Base-by-base conservation (phyloP, 2,888 invertebrate species). In the Yponomeuta malinellus region DNA sequence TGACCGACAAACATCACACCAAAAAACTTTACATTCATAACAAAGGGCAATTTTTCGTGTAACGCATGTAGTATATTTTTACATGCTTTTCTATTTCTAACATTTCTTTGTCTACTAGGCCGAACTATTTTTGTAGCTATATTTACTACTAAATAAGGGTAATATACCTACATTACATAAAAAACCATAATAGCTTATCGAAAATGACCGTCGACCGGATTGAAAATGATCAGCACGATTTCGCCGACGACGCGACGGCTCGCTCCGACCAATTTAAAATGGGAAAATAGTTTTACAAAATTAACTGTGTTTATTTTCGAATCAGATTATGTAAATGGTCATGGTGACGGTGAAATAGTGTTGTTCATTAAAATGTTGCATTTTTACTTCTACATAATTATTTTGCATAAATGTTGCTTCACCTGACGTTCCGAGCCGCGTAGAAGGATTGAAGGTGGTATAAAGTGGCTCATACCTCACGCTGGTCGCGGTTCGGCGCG, bases 111-210 rank as follows among this genome's bases (percentile, higher is more conserved):
- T 23, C 23, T 23, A 23, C 23, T 23, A 23, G 89, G 89, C 90
- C 89, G 89, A 91, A 90, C 87, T 87, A 85, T 74, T 80, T 83
- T 81, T 86, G 86, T 85, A 83, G 85, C 88, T 87, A 88, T 90
- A 89, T 90, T 88, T 87, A 89, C 90, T 8, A 8, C 9, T 1
- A 43, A 43, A 43, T 43, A 43, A 43, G 1, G 0, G 5, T 43
- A 43, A 43, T 43, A 8, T 43, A 8, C 43, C 1, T 43, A 43
- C 8, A 43, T 6, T 43, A 43, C 43, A 83, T 84, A 81, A 75
- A 75, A 77, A 80, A 81, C 81, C 83, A 79, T 83, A 84, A 85
- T 81, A 77, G 81, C 78, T 82, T 84, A 84, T 83, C 82, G 76
- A 84, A 85, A 83, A 80, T 79, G 78, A 75, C 73, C 76, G 75